Evolutionary conservation across 1,140 invertebrate species (phyloP), one percentile per base, ranked within the genome.

Genomic region (Andricus grossulariae): DNA sequence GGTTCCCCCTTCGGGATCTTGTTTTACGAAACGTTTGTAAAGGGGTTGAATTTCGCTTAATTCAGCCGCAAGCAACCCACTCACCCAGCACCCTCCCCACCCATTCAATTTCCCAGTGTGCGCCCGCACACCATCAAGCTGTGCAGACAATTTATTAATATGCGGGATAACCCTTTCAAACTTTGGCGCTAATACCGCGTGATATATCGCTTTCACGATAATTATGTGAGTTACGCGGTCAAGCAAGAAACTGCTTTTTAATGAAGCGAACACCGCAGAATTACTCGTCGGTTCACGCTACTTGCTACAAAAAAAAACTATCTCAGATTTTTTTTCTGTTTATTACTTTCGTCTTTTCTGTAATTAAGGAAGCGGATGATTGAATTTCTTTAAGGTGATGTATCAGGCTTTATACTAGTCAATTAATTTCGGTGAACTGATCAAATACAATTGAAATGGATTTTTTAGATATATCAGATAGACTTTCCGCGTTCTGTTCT

Each of bases 131-230:
- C 74, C 18, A 66, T 66, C 60, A 66, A 15, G 25, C 15, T 11
- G 5, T 16, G 60, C 60, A 66, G 79, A 75, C 82, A 80, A 83
- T 83, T 80, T 82, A 79, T 81, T 77, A 81, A 83, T 79, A 50
- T 51, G 51, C 74, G 76, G 72, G 79, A 80, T 81, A 80, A 72
- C 74, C 66, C 51, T 25, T 73, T 52, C 72, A 51, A 66, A 66
- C 60, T 66, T 66, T 66, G 60, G 60, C 60, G 60, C 60, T 66
- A 66, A 66, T 66, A 66, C 60, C 60, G 60, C 39, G 60, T 66
- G 60, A 66, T 66, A 66, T 45, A 66, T 66, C 60, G 60, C 39
- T 66, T 66, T 32, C 60, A 66, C 60, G 60, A 66, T 66, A 66
- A 66, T 66, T 66, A 66, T 66, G 60, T 66, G 60, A 66, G 32